Conservation (phyloP, 1,140 invertebrate species). For the Antheraea mylitta region DNA sequence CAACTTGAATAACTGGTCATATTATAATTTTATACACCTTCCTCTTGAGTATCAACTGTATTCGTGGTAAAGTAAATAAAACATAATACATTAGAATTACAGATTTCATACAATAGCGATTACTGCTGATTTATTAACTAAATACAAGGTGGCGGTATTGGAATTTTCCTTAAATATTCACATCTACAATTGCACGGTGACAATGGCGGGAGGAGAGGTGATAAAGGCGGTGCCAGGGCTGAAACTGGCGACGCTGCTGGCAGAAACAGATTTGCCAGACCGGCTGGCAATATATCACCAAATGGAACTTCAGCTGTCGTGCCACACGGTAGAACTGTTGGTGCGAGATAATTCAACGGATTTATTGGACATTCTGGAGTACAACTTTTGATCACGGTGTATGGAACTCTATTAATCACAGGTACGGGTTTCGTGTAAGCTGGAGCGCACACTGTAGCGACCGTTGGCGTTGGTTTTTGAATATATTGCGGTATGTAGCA, state of each 20-base stretch:
- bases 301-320: slow-evolving; percentile 4
- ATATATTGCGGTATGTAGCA: too few species aligned
- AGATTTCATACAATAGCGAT: too few species aligned
- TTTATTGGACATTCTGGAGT: not conserved
- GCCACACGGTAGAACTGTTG: not conserved
- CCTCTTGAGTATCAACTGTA: too few species aligned
- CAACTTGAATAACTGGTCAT: too few species aligned
- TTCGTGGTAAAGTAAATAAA: too few species aligned
- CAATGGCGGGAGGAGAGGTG: slow-evolving; percentile 36
- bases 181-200: slow-evolving; percentile 31
- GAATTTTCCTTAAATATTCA: slow-evolving; percentile 47
- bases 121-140: slow-evolving; percentile 11
- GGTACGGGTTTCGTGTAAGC: too few species aligned
- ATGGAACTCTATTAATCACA: too few species aligned
- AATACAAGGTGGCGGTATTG: slow-evolving; percentile 51
- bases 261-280: slow-evolving; percentile 38
- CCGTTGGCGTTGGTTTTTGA: too few species aligned
- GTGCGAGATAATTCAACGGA: not conserved
- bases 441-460: too few species aligned
- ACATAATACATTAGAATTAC: too few species aligned
- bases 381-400: too few species aligned
- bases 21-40: too few species aligned
- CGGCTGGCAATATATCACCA: not conserved
- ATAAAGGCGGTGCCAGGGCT: slow-evolving; percentile 37
- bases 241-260: slow-evolving; percentile 55